Evolutionary conservation across 2,888 invertebrate genomes (phyloP), one percentile per base, ranked within the genome.

Genomic region (Subacronicta megacephala): DNA sequence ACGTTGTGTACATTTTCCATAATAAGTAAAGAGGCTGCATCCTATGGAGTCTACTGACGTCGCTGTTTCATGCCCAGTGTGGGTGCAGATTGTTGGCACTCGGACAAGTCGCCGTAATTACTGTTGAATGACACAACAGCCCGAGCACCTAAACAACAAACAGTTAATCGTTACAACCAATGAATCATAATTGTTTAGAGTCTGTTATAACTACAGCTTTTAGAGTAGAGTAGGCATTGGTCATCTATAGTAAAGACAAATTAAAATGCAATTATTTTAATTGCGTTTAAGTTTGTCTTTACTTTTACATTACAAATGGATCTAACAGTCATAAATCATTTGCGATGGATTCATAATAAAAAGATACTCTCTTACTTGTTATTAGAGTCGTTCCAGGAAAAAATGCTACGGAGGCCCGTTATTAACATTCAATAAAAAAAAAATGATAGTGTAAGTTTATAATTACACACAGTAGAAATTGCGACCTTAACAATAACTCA

Each of bases 11-110:
- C 16, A 62, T 62, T 50, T 55, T 26, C 42, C 51, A 35, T 61
- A 43, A 55, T 45, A 41, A 59, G 45, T 38, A 13, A 36, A 29
- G 7, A 50, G 36, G 51, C 45, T 49, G 16, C 47, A 50, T 44
- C 44, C 35, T 33, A 26, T 53, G 2, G 2, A 4, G 3, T 18
- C 3, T 4, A 58, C 60, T 61, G 47, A 16, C 23, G 49, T 56
- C 70, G 70, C 74, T 67, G 55, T 74, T 67, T 55, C 29, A 55
- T 72, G 59, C 64, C 62, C 58, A 72, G 77, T 73, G 71, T 75
- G 70, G 58, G 69, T 40, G 63, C 62, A 60, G 52, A 77, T 75
- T 77, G 71, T 85, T 89, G 89, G 88, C 89, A 88, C 75, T 77
- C 65, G 64, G 52, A 85, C 88, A 87, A 87, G 55, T 71, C 64